Base-by-base conservation (phyloP, 2,113 vertebrate genomes). In the Calypte anna region DNA sequence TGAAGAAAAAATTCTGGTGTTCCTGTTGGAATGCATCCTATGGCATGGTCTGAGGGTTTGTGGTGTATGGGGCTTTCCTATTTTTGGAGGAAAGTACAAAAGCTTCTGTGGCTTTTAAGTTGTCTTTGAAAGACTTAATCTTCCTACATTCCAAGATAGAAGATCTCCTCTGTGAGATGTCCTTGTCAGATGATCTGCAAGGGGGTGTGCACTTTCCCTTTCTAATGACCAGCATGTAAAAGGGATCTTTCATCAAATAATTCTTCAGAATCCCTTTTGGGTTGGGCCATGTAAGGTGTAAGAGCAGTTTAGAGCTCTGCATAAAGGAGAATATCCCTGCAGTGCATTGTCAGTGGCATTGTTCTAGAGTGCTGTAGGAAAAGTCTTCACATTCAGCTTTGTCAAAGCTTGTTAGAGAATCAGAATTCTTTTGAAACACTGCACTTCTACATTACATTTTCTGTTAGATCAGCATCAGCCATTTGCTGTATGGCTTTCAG, bases 1-100 rank as follows among this genome's bases (percentile, higher is more conserved):
- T 0, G 3, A 51, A 51, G 51, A 55, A 44, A 31, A 69, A 69
- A 14, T 53, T 72, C 43, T 76, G 36, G 2, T 0, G 1, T 62
- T 91, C 18, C 10, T 61, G 0, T 18, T 54, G 55, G 46, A 62
- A 31, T 80, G 53, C 63, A 40, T 62, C 50, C n/a, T 53, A 2
- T 43, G 25, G 51, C 19, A 5, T 68, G 33, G 61, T 68, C 27
- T 24, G 67, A 33, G 9, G 2, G 46, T 79, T 8, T 79, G 46
- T 76, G 50, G 25, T 73, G 59, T 12, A 12, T 10, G 61, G 28
- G 36, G 48, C 57, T 53, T 51, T 86, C 54, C 55, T 15, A 2
- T 74, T 82, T 82, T 59, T 61, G 46, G 23, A 86, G 40, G 31
- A 61, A 72, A 25, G 38, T 14, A 25, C 68, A 54, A 73, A 46